Conservation (phyloP, 2,888 invertebrate species). For the Apodemia mormo region DNA sequence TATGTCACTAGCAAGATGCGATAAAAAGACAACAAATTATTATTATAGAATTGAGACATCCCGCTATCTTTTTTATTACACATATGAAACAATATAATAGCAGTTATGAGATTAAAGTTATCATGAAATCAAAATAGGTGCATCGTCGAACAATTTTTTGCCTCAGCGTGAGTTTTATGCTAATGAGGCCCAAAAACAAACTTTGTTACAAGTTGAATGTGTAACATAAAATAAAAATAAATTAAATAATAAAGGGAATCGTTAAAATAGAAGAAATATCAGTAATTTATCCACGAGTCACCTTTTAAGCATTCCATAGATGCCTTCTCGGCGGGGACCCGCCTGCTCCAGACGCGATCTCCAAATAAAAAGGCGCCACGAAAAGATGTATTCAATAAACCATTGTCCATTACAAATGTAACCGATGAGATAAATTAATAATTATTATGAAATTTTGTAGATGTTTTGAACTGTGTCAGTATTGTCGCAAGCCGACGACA, state of each 20-base stretch:
- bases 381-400: constrained; percentile 80
- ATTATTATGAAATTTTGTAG: constrained; percentile 69
- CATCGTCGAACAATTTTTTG: constrained; percentile 55
- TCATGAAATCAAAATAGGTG: constrained; percentile 67
- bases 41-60: constrained; percentile 76
- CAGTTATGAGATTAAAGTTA: constrained; percentile 67
- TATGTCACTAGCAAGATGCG: constrained; percentile 68
- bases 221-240: constrained; percentile 81
- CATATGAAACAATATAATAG: constrained; percentile 50
- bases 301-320: constrained; percentile 80
- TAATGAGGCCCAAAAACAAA: constrained; percentile 80
- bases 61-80: constrained; percentile 73
- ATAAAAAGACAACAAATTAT: constrained; percentile 73
- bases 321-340: constrained; percentile 76
- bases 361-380: constrained; percentile 69
- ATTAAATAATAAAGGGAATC: constrained; percentile 81
- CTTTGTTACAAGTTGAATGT: constrained; percentile 80
- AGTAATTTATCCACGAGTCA: constrained; percentile 81
- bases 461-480: constrained; percentile 37
- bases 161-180: constrained; percentile 76
- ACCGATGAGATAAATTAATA: constrained; percentile 79
- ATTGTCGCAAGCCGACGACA: background rate
- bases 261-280: constrained; percentile 81
- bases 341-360: constrained; percentile 74
- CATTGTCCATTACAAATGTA: constrained; percentile 77